Conservation (phyloP, 2,888 invertebrate genomes). For the Apamea crenata region DNA sequence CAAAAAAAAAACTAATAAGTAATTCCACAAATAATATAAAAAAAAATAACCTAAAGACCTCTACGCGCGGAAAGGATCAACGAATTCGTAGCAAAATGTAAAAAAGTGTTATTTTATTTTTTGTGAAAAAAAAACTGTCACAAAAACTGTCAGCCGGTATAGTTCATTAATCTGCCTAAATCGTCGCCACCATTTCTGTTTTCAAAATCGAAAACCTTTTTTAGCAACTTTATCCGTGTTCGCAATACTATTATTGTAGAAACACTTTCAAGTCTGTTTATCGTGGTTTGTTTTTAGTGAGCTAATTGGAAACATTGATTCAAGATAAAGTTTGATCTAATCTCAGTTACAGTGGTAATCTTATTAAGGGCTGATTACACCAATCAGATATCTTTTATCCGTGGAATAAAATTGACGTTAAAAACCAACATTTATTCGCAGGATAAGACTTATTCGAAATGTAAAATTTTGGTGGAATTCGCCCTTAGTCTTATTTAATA, state of each 20-base stretch:
- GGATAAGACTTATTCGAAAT: too few relatives aligned
- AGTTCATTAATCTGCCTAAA: conserved; percentile 6
- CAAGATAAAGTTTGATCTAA: neutral
- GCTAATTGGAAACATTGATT: neutral
- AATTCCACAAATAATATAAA: neutral
- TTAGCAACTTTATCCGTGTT: neutral
- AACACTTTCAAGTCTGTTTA: neutral
- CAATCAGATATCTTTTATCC: too few relatives aligned
- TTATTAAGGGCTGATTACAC: neutral
- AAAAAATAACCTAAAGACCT: neutral
- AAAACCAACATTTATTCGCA: too few relatives aligned
- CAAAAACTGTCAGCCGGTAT: too few relatives aligned
- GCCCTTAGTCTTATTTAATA: neutral
- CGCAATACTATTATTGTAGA: neutral
- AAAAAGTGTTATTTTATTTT: too few relatives aligned
- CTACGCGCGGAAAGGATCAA: too few relatives aligned
- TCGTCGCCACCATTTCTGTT: neutral
- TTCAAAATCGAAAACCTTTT: neutral
- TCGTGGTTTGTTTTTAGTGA: neutral
- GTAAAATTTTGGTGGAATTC: neutral
- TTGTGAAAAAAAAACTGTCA: too few relatives aligned
- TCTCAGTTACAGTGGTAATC: neutral
- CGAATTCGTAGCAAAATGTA: too few relatives aligned
- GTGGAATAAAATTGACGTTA: too few relatives aligned
- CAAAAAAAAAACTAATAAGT: too few relatives aligned